Percentiles rank a stretch among this genome's conserved stretches.
Evolutionary conservation across 2,888 invertebrate species (phyloP).

Genomic region (Platerodrilus igneus): DNA sequence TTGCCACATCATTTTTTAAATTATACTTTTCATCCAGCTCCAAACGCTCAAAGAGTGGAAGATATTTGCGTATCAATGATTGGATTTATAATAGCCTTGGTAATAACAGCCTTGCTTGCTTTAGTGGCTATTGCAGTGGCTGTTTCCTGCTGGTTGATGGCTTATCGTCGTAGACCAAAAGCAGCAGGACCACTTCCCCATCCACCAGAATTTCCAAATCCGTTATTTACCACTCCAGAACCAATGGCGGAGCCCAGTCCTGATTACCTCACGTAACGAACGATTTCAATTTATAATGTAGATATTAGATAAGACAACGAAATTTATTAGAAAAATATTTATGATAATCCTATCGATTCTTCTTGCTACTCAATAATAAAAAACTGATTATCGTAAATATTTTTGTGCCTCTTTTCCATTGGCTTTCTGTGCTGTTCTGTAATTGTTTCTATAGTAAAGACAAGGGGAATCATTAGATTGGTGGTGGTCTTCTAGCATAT

Average conservation of each 20-base stretch:
- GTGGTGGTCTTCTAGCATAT: constrained; percentile 39
- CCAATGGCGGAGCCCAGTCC: constrained; percentile 78
- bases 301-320: constrained; percentile 24
- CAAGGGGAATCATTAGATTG: constrained; percentile 40
- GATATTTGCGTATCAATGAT: constrained; percentile 93
- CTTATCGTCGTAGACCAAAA: constrained; percentile 83
- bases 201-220: constrained; percentile 93
- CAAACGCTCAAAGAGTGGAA: constrained; percentile 58
- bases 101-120: constrained; percentile 86
- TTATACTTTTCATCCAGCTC: constrained; percentile 45
- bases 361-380: constrained; percentile 6
- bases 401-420: constrained; percentile 46
- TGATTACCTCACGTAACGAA: constrained; percentile 64
- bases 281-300: constrained; percentile 17
- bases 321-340: constrained; percentile 6
- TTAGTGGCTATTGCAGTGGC: constrained; percentile 91
- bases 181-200: constrained; percentile 87
- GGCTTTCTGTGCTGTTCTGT: constrained; percentile 37
- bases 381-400: constrained; percentile 6
- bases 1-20: constrained; percentile 11
- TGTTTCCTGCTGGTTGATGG: constrained; percentile 93
- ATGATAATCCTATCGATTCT: background rate
- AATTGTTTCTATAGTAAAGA: constrained; percentile 34
- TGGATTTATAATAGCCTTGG: constrained; percentile 86
- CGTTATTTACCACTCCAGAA: constrained; percentile 80